These are phyloP conservation scores for Poecilus cupreus DNA, from an alignment of 2,888 invertebrate genomes.

Conservation along the genomic window DNA sequence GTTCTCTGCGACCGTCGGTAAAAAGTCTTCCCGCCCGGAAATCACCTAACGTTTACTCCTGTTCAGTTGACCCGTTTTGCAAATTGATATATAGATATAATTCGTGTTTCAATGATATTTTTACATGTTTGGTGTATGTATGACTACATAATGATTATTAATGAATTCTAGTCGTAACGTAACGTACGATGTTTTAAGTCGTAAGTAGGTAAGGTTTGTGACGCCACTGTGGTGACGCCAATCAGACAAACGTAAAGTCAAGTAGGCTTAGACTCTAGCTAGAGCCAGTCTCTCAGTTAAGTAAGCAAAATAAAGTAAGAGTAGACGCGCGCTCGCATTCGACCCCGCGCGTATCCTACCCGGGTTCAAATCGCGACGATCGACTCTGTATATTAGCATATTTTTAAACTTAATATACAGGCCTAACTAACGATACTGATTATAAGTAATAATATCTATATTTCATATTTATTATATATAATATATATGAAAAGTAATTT, in stretches of 20 bases:
- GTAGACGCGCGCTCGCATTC: slow-evolving; percentile 49
- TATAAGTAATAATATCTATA: slow-evolving; percentile 73
- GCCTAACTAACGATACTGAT: slow-evolving; percentile 71
- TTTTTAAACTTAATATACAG: slow-evolving; percentile 74
- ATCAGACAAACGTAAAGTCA: background rate
- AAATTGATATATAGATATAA: slow-evolving; percentile 56
- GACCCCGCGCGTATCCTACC: slow-evolving; percentile 36
- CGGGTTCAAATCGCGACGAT: slow-evolving; percentile 53
- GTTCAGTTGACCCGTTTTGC: slow-evolving; percentile 49
- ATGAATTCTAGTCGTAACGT: slow-evolving; percentile 48
- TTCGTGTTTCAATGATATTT: slow-evolving; percentile 60
- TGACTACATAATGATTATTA: slow-evolving; percentile 47
- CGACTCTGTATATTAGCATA: slow-evolving; percentile 73
- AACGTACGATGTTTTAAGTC: slow-evolving; percentile 29
- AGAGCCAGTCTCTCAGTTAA: slow-evolving; percentile 37
- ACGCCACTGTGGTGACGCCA: background rate
- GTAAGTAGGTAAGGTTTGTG: slow-evolving; percentile 23
- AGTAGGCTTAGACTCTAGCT: slow-evolving; percentile 39
- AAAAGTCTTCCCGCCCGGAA: slow-evolving; percentile 73
- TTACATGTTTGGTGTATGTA: slow-evolving; percentile 59
- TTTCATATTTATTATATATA: slow-evolving; percentile 72
- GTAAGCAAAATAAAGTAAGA: slow-evolving; percentile 36
- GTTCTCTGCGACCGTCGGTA: slow-evolving; percentile 69
- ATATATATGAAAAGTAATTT: slow-evolving; percentile 68
- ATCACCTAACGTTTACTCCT: slow-evolving; percentile 65